These are phyloP conservation scores for Melieria picta DNA, from an alignment of 2,888 invertebrate species.

Conservation along the genomic window DNA sequence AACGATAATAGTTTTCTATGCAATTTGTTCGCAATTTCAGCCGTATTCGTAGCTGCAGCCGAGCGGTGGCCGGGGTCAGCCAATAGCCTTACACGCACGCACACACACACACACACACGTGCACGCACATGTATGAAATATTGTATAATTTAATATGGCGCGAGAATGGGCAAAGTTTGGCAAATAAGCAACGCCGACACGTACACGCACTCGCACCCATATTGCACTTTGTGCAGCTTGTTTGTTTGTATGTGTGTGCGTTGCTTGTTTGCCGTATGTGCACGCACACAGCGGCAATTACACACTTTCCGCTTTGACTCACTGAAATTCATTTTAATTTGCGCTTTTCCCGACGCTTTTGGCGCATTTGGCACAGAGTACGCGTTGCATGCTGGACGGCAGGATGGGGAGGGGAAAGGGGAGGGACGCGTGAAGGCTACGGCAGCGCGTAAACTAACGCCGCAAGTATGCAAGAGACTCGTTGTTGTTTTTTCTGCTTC, in stretches of 20 bases:
- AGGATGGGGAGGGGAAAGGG: too few relatives aligned
- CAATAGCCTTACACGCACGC: neutral
- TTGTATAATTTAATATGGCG: constrained; percentile 2
- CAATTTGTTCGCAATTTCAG: constrained; percentile 58
- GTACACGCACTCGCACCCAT: neutral
- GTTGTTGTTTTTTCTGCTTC: too few relatives aligned
- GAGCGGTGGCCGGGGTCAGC: neutral
- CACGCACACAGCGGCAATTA: constrained; percentile 41
- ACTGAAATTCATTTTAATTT: constrained; percentile 58
- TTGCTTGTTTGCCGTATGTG: constrained; percentile 4
- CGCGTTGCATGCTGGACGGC: neutral
- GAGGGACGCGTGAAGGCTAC: too few relatives aligned
- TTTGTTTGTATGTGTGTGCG: neutral
- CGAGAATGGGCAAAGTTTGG: neutral
- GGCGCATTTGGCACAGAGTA: too few relatives aligned
- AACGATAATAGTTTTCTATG: constrained; percentile 66
- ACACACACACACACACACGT: constrained; percentile 11
- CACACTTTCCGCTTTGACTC: constrained; percentile 51
- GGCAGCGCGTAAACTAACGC: too few relatives aligned
- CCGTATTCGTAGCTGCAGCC: constrained; percentile 1
- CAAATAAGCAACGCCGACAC: neutral
- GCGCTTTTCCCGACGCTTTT: constrained; percentile 13
- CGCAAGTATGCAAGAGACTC: too few relatives aligned
- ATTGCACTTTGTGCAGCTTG: constrained; percentile 15
- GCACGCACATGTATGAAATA: constrained; percentile 6